Conservation (phyloP, 2,797 vertebrate species). For the Jordanella pulchra region DNA sequence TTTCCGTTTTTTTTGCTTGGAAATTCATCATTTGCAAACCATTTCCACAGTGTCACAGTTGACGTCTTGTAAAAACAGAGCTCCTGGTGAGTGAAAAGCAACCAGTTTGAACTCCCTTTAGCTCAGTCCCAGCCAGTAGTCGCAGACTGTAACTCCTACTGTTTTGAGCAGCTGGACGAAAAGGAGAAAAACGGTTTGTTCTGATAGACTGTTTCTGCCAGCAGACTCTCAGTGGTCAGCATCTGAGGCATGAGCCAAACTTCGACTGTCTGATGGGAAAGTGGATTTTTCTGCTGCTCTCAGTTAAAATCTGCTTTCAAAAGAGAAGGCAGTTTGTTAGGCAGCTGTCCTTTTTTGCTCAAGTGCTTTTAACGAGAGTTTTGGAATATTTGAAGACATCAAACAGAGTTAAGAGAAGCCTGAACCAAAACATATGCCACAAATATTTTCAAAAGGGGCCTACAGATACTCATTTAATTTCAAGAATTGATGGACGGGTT, state of each 20-base stretch:
- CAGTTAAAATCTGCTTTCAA: conserved; percentile 67
- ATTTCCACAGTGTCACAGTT: conserved; percentile 59
- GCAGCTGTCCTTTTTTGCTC: conserved; percentile 36
- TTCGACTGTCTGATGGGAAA: conserved; percentile 67
- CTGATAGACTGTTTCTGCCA: conserved; percentile 53
- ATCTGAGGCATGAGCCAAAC: conserved; percentile 72
- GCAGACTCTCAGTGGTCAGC: conserved; percentile 37
- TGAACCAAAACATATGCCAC: conserved; percentile 30
- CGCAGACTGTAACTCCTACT: conserved; percentile 47
- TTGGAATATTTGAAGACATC: conserved; percentile 69
- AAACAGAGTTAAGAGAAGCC: conserved; percentile 54
- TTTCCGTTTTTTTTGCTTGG: conserved; percentile 36
- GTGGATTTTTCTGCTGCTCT: conserved; percentile 67
- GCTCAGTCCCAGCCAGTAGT: conserved; percentile 65
- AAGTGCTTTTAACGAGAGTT: conserved; percentile 52
- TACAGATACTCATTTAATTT: conserved; percentile 44
- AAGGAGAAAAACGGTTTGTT: conserved; percentile 46
- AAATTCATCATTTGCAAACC: conserved; percentile 57
- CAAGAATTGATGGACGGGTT: conserved; percentile 19
- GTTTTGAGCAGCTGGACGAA: conserved; percentile 39
- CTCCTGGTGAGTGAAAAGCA: conserved; percentile 60
- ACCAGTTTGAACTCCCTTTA: conserved; percentile 68
- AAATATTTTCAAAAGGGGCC: conserved; percentile 58
- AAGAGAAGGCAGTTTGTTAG: conserved; percentile 63
- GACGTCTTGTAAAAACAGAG: conserved; percentile 57